Percentiles rank a stretch among this genome's conserved stretches.
Evolutionary conservation across 2,797 vertebrate species (phyloP).

Genomic region (Aphelocoma californica): DNA sequence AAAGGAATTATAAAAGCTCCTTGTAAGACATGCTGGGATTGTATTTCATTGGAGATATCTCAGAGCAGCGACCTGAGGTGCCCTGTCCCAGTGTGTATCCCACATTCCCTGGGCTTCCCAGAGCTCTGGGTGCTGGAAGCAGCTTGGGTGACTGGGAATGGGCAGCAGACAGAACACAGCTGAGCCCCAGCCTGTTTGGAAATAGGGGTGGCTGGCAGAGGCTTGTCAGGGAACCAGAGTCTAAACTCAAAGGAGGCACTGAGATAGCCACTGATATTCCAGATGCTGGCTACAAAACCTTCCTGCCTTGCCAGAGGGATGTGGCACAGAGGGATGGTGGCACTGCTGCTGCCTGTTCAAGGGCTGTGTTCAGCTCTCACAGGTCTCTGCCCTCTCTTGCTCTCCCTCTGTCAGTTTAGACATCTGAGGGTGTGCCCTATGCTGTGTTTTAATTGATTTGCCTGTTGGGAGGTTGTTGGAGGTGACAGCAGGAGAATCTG

Average conservation of each 20-base stretch:
- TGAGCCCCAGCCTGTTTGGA: neutral
- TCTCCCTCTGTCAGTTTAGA: neutral
- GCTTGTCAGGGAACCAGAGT: neutral
- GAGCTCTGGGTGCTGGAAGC: neutral
- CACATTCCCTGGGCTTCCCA: neutral
- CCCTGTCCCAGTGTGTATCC: neutral
- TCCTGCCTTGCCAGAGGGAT: neutral
- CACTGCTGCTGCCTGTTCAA: neutral
- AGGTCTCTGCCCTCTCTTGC: neutral
- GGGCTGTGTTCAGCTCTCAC: neutral
- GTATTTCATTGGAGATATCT: neutral
- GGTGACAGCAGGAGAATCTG: neutral
- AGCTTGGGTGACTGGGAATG: too few relatives aligned
- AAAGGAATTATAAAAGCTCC: neutral
- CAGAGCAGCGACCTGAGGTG: neutral
- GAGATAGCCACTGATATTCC: neutral
- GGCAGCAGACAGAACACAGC: neutral
- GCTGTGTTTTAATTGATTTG: neutral
- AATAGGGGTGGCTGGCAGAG: neutral
- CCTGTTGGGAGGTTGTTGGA: neutral
- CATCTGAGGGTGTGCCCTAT: neutral
- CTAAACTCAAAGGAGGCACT: neutral
- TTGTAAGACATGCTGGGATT: accelerated
- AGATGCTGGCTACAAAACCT: neutral
- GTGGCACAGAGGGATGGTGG: neutral